A percentile compares a stretch with the other conserved stretches of the same genome.
These are phyloP conservation scores for Dicerorhinus sumatrensis DNA, from an alignment of 2,113 vertebrate genomes.

Conservation along the genomic window DNA sequence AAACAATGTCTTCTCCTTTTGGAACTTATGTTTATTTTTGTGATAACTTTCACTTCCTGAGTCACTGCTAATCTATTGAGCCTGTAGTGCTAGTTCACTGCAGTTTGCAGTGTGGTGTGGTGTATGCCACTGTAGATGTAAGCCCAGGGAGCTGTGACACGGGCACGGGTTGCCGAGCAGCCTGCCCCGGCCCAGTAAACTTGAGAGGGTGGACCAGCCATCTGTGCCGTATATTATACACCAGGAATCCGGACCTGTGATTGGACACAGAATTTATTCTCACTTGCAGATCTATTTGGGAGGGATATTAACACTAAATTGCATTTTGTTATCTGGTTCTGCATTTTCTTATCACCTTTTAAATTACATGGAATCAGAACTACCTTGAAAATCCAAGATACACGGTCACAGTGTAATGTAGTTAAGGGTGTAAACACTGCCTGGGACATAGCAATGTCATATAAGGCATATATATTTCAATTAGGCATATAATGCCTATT, in stretches of 20 bases:
- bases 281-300: slow-evolving; percentile 18
- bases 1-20: neutral
- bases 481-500: neutral
- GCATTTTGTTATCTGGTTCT: slow-evolving; percentile 20
- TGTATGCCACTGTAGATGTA: rapidly evolving
- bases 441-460: neutral
- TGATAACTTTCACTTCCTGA: neutral
- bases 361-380: slow-evolving; percentile 29
- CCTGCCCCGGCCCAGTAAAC: neutral
- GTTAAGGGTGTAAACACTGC: neutral
- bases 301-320: neutral
- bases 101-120: neutral
- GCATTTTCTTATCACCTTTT: slow-evolving; percentile 20
- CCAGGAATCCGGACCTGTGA: neutral
- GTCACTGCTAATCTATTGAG: neutral
- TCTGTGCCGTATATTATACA: neutral
- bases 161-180: neutral
- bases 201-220: neutral
- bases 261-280: neutral
- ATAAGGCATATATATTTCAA: neutral
- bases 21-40: neutral
- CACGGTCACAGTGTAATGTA: neutral
- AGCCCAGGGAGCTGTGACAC: neutral
- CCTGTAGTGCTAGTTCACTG: neutral
- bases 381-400: slow-evolving; percentile 26